Evolutionary conservation across 2,113 vertebrate genomes (phyloP).

Genomic region (Ursus arctos): DNA sequence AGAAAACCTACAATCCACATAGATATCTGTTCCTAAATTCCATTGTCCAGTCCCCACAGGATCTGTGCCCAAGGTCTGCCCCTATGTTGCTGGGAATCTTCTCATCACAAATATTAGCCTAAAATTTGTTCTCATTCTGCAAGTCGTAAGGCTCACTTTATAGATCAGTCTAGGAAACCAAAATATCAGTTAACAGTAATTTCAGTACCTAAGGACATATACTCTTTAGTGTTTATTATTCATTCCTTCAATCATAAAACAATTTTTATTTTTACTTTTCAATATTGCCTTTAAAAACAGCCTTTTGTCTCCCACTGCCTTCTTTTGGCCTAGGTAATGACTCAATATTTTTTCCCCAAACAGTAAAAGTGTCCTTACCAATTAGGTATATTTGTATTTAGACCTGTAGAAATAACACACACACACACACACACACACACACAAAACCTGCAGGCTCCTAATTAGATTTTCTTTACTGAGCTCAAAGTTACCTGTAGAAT

Average conservation of each 20-base stretch:
- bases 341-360: not conserved
- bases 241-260: not conserved
- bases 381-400: conserved; percentile 29
- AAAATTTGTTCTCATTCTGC: not conserved
- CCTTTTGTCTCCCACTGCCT: not conserved
- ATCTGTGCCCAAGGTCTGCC: not conserved
- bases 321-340: not conserved
- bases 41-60: not conserved
- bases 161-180: not conserved
- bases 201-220: not conserved
- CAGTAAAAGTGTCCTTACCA: not conserved
- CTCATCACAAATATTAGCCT: not conserved
- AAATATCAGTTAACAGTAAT: not conserved
- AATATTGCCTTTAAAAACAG: not conserved
- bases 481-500: conserved; percentile 9
- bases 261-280: not conserved
- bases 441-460: not conserved
- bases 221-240: not conserved
- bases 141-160: not conserved
- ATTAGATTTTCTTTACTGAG: not conserved
- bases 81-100: not conserved
- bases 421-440: too few species aligned
- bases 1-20: not conserved
- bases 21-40: not conserved
- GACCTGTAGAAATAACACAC: not conserved